Percentiles rank a stretch among this genome's conserved stretches.
Evolutionary conservation across 1,140 invertebrate species (phyloP).

Genomic region (Neuroterus valhalla): DNA sequence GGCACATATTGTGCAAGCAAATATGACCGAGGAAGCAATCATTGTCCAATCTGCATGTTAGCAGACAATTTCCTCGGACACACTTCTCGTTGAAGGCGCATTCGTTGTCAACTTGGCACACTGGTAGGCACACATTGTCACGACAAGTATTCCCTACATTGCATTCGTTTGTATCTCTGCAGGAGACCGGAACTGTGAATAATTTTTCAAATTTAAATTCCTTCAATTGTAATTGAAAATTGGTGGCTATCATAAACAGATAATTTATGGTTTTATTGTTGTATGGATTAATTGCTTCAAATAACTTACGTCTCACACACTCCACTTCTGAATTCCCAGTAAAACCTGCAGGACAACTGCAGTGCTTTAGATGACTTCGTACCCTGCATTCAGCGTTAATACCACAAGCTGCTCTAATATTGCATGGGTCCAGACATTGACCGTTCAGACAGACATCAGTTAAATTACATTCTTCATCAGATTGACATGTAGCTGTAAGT

Average conservation of each 20-base stretch:
- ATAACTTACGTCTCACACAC: constrained; percentile 86
- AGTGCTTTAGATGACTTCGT: constrained; percentile 85
- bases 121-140: constrained; percentile 85
- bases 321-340: constrained; percentile 90
- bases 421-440: constrained; percentile 90
- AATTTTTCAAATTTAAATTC: no score
- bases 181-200: constrained; percentile 84
- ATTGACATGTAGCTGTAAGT: constrained; percentile 83
- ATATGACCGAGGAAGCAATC: constrained; percentile 94
- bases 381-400: constrained; percentile 89
- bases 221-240: constrained; percentile 26
- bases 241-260: background rate
- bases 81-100: constrained; percentile 96
- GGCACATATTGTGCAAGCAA: constrained; percentile 88
- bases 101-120: constrained; percentile 85
- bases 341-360: constrained; percentile 88
- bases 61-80: constrained; percentile 84
- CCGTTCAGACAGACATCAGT: constrained; percentile 87
- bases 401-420: constrained; percentile 86
- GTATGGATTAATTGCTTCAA: constrained; percentile 20
- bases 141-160: constrained; percentile 81
- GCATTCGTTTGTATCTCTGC: constrained; percentile 82
- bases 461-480: constrained; percentile 86
- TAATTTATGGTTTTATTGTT: constrained; percentile 9
- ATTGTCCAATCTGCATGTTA: constrained; percentile 91